These are phyloP conservation scores for Alviniconcha strummeri DNA, from an alignment of 2,888 invertebrate genomes.

Conservation along the genomic window DNA sequence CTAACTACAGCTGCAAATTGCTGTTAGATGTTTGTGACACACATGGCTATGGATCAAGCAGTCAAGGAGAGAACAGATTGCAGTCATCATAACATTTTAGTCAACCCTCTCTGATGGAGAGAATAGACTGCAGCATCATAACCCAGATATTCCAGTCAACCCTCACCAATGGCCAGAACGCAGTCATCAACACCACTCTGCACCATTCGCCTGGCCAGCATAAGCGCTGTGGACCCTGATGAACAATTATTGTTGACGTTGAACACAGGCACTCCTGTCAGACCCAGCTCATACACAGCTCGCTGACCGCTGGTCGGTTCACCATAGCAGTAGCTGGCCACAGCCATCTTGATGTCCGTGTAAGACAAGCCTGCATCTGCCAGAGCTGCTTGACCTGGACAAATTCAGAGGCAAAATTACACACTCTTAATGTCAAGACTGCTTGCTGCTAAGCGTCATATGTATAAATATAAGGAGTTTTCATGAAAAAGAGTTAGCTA, in stretches of 20 bases:
- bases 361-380: conserved; percentile 60
- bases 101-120: too few species aligned
- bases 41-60: too few species aligned
- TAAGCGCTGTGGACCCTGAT: conserved; percentile 64
- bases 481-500: neutral
- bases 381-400: conserved; percentile 56
- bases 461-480: neutral
- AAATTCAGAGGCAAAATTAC: neutral
- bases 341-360: conserved; percentile 58
- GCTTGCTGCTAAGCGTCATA: too few species aligned
- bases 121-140: too few species aligned
- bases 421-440: neutral
- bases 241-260: conserved; percentile 70
- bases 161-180: conserved; percentile 65
- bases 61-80: too few species aligned
- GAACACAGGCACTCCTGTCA: conserved; percentile 75
- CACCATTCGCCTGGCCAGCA: conserved; percentile 61
- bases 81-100: too few species aligned
- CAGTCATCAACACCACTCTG: conserved; percentile 63
- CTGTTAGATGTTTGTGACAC: too few species aligned
- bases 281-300: conserved; percentile 93
- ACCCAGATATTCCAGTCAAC: too few species aligned
- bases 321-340: conserved; percentile 70
- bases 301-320: conserved; percentile 80
- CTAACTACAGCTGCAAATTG: too few species aligned